Evolutionary conservation across 2,113 vertebrate genomes (phyloP), one percentile per base, ranked within the genome.

Genomic region (Pogonocichla stellata): DNA sequence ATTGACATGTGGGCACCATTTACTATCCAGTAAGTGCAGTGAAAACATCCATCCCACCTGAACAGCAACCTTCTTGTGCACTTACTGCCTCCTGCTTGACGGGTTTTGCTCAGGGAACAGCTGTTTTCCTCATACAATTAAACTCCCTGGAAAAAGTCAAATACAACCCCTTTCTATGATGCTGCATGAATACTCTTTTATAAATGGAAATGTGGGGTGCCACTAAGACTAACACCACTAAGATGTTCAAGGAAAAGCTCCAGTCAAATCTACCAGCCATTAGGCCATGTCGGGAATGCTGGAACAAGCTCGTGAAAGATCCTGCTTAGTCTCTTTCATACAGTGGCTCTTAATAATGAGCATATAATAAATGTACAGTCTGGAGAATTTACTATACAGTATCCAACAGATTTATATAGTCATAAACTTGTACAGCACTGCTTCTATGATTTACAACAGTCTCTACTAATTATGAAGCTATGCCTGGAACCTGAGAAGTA

Each of bases 341-440:
- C 90, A 93, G 65, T 90, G 80, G 73, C 89, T 96, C 92, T 96
- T 97, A 97, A 98, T 94, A 97, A 94, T 97, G 65, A 96, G 65
- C 69, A 75, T 88, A 95, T 97, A 97, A 92, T 97, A 97, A 97
- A 95, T 88, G 92, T 96, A 92, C 88, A 96, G 95, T 98, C 95
- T 98, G 91, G 64, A 92, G 70, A 97, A 96, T 96, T 97, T 96
- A 96, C 92, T 95, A 92, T 97, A 92, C 93, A 94, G 95, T 92
- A 95, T 94, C 90, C 95, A 97, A 88, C 90, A 94, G 83, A 93
- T 98, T 98, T 97, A 97, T 95, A 96, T 56, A 95, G 94, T 91
- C 93, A 98, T 97, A 98, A 98, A 98, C 72, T 88, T 92, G 90
- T 78, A 77, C 96, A 96, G 88, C 84, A 95, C 94, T 96, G 93